Base-by-base conservation (phyloP, 2,888 invertebrate species). In the Resseliella maxima region DNA sequence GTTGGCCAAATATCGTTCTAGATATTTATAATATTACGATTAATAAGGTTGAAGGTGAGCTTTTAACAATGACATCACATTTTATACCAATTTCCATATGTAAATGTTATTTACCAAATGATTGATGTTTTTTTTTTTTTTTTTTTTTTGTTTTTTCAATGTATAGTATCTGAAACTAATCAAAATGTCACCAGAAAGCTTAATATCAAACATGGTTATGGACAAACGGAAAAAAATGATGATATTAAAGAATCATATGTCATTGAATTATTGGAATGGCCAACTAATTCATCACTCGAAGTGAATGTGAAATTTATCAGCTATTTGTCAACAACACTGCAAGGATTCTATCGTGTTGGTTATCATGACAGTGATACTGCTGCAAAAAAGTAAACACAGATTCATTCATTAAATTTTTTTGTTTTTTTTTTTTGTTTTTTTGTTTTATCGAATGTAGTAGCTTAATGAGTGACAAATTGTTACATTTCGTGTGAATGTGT, bases 271-370 rank as follows among this genome's bases (percentile, higher is more conserved):
- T 1, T 38, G 24, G 24, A 83, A 8, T 0, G 0, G 6, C 83
- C 83, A 21, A 85, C 86, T 18, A 83, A 88, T 15, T 10, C 35
- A 31, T 15, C 86, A 83, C 90, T 89, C 18, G 88, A 89, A 87
- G 88, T 89, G 72, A 90, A 91, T 86, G 90, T 94, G 87, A 91
- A 92, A 86, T 94, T 92, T 89, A 89, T 89, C 1, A 93, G 93
- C 46, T 90, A 91, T 87, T 89, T 94, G 41, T 92, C 92, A 38
- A 92, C 92, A 87, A 92, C 92, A 0, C 89, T 94, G 85, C 92
- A 92, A 88, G 93, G 93, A 41, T 91, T 92, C 88, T 93, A 93
- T 89, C 90, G 92, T 88, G 92, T 92, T 86, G 91, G 91, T 85
- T 92, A 92, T 88, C 87, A 89, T 0, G 91, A 92, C 0, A 90